These are phyloP conservation scores for Hemibagrus wyckioides DNA, from an alignment of 2,113 vertebrate species.

Conservation along the genomic window DNA sequence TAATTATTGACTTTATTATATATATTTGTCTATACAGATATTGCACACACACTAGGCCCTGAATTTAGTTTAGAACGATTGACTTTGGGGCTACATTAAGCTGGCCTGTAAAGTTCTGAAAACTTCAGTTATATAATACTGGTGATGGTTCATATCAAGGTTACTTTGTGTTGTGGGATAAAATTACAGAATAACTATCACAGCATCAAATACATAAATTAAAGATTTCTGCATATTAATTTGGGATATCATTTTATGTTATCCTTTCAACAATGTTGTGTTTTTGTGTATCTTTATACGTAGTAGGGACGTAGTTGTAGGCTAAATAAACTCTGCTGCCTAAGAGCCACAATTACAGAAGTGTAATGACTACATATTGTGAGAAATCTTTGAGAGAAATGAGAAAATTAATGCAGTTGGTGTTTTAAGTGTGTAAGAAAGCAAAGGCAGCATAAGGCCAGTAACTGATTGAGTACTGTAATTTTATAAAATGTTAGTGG, in stretches of 20 bases:
- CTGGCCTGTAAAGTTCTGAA: not conserved
- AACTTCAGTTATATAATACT: not conserved
- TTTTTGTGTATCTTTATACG: not conserved
- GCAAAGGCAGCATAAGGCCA: not conserved
- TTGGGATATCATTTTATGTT: not conserved
- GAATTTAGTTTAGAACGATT: not conserved
- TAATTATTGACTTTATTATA: not conserved
- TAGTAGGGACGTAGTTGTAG: not conserved
- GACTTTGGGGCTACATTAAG: not conserved
- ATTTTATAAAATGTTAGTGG: not conserved
- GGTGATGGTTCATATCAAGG: not conserved
- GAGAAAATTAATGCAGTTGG: not conserved
- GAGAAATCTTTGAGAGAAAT: not conserved
- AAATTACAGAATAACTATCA: not conserved
- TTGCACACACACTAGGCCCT: not conserved
- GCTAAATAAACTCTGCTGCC: not conserved
- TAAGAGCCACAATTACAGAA: not conserved
- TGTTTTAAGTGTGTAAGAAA: not conserved
- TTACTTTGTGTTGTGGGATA: not conserved
- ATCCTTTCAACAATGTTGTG: not conserved
- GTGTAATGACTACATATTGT: not conserved
- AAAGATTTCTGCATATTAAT: not conserved
- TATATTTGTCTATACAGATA: not conserved
- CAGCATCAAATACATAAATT: not conserved
- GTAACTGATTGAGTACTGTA: not conserved